Conservation (phyloP, 2,888 invertebrate species). For the Epirrhoe alternata region DNA sequence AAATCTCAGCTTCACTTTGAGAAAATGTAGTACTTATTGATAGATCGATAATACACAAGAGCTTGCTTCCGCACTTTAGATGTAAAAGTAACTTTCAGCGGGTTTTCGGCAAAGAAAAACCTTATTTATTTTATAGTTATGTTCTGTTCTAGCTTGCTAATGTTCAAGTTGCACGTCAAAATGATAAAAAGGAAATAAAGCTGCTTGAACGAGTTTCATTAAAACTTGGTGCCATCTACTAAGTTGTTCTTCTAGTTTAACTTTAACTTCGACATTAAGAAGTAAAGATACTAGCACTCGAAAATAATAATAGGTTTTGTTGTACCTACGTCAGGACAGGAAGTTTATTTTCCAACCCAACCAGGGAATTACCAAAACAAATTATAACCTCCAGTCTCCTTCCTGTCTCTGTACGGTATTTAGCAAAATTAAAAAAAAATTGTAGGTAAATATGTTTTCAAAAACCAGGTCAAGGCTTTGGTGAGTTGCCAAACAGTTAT, state of each 20-base stretch:
- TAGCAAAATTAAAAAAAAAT: not conserved
- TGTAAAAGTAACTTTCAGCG: too few species aligned
- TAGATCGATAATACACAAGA: constrained; percentile 37
- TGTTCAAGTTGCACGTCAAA: too few species aligned
- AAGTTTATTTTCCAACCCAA: not conserved
- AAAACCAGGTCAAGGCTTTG: constrained; percentile 36
- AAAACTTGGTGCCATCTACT: not conserved
- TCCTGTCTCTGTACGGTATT: not conserved
- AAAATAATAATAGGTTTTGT: not conserved
- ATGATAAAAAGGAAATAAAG: not conserved
- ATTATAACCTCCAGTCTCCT: not conserved
- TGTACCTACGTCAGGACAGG: not conserved
- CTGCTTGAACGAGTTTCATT: not conserved
- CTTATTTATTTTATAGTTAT: too few species aligned
- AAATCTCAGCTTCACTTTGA: constrained; percentile 44
- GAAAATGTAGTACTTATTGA: constrained; percentile 18
- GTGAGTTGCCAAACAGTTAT: constrained; percentile 33
- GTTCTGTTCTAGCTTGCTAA: too few species aligned
- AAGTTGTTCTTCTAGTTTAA: not conserved
- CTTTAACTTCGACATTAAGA: not conserved
- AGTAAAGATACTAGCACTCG: not conserved
- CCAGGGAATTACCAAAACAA: not conserved
- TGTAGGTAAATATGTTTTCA: constrained; percentile 1
- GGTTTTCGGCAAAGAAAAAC: too few species aligned
- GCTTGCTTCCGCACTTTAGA: constrained; percentile 39